Conservation (phyloP, 1,140 invertebrate species). For the Caerostris extrusa region DNA sequence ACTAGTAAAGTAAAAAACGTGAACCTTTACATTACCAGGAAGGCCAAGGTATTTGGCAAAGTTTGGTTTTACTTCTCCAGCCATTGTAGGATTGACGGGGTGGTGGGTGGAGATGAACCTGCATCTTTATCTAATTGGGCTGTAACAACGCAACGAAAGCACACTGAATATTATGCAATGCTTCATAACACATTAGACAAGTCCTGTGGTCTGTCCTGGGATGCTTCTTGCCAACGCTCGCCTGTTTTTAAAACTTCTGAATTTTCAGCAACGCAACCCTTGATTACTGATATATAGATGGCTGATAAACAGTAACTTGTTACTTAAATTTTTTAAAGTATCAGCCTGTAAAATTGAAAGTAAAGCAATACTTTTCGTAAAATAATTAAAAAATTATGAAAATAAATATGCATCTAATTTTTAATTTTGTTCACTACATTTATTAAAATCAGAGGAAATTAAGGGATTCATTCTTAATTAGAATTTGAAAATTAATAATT, state of each 20-base stretch:
- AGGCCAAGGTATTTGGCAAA: slow-evolving; percentile 86
- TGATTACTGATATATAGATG: not conserved
- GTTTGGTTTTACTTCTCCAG: slow-evolving; percentile 83
- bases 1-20: slow-evolving; percentile 34
- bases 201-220: slow-evolving; percentile 63
- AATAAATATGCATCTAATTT: too few relatives aligned
- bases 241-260: not conserved
- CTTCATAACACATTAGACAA: not conserved
- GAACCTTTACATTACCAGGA: slow-evolving; percentile 78
- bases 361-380: not conserved
- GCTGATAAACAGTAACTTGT: not conserved
- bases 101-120: slow-evolving; percentile 80
- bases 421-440: too few relatives aligned
- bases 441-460: too few relatives aligned
- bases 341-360: not conserved
- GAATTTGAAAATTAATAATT: too few relatives aligned
- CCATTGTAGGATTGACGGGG: slow-evolving; percentile 80
- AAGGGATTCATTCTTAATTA: too few relatives aligned
- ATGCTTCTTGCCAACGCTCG: slow-evolving; percentile 46
- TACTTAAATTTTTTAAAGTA: not conserved
- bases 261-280: not conserved
- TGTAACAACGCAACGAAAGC: slow-evolving; percentile 63
- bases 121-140: slow-evolving; percentile 76
- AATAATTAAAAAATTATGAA: too few relatives aligned
- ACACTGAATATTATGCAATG: slow-evolving; percentile 47